These are phyloP conservation scores for Gastrophryne carolinensis DNA, from an alignment of 2,797 vertebrate genomes.

Conservation along the genomic window DNA sequence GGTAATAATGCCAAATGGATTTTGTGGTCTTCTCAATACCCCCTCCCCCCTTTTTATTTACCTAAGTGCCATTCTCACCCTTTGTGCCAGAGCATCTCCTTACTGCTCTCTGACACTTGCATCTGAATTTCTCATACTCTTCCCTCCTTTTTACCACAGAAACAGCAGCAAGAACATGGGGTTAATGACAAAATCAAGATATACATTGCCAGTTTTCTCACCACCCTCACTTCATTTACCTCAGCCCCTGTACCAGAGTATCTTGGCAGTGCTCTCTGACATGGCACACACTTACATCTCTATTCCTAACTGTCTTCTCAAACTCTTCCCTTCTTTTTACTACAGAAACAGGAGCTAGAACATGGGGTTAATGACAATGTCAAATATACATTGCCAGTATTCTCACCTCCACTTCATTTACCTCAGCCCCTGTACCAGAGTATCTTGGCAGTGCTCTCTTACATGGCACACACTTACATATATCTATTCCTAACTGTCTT, in stretches of 20 bases:
- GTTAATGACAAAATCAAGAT: too few relatives aligned
- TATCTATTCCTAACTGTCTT: slow-evolving; percentile 51
- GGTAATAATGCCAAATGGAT: too few relatives aligned
- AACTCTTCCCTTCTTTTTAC: slow-evolving; percentile 79
- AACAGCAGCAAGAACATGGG: too few relatives aligned
- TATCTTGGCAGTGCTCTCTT: neutral
- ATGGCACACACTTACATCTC: slow-evolving; percentile 47
- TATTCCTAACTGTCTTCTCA: slow-evolving; percentile 59
- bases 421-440: neutral
- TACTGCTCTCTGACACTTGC: neutral
- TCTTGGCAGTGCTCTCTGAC: neutral
- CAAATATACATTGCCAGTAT: slow-evolving; percentile 78
- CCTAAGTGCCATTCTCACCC: neutral
- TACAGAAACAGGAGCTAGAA: too few relatives aligned
- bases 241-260: neutral
- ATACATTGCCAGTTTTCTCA: neutral
- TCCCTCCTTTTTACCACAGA: neutral
- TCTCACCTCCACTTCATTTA: neutral
- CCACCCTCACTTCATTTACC: neutral
- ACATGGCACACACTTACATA: slow-evolving; percentile 50
- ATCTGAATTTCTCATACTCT: neutral
- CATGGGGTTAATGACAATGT: slow-evolving; percentile 74
- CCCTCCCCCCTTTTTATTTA: neutral
- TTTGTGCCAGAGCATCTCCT: too few relatives aligned
- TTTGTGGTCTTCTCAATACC: neutral